These are phyloP conservation scores for Phortica magna DNA, from an alignment of 2,888 invertebrate genomes.

Conservation along the genomic window DNA sequence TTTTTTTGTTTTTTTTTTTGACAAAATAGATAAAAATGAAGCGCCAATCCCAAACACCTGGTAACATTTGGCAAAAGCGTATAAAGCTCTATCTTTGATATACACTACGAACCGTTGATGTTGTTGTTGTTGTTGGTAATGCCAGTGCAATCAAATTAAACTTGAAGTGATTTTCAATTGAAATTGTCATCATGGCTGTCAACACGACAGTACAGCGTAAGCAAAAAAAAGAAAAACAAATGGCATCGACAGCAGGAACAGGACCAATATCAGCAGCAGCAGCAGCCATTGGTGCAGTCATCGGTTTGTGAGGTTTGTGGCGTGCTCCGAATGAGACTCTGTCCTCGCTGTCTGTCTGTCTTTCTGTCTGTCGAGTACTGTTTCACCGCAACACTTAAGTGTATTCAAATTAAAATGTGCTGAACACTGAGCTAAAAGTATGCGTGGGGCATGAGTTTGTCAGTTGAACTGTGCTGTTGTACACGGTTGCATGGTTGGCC, in stretches of 20 bases:
- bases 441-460: background rate
- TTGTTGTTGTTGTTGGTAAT: slow-evolving; percentile 8
- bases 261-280: background rate
- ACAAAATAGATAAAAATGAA: background rate
- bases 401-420: slow-evolving; percentile 69
- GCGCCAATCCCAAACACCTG: background rate
- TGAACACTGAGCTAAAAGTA: background rate
- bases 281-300: background rate
- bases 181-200: slow-evolving; percentile 62
- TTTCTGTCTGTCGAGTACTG: background rate
- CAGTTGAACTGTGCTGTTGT: too few species aligned
- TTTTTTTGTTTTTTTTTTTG: background rate
- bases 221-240: slow-evolving; percentile 2
- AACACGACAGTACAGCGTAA: background rate
- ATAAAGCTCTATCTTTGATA: background rate
- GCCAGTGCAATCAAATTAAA: slow-evolving; percentile 67
- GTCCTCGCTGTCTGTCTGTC: background rate
- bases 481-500: background rate
- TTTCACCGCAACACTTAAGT: slow-evolving; percentile 67
- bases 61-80: background rate
- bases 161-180: slow-evolving; percentile 72
- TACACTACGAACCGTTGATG: background rate
- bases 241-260: background rate
- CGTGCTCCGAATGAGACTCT: background rate
- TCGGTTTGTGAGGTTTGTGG: background rate